Evolutionary conservation across 2,888 invertebrate species (phyloP).

Genomic region (Neoaliturus tenellus): DNA sequence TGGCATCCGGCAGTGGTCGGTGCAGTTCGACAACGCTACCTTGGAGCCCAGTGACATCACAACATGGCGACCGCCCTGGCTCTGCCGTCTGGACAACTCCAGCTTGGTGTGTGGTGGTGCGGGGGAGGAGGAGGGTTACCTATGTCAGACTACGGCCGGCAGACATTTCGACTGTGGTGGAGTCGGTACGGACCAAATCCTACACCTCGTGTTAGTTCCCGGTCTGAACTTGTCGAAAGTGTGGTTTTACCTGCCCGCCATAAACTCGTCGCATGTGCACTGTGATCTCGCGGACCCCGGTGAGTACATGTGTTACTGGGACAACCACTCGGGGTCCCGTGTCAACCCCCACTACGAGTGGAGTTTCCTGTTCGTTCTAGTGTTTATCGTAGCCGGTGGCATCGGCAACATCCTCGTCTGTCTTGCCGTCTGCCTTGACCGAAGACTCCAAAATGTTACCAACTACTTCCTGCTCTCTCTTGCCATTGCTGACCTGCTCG

Average conservation of each 20-base stretch:
- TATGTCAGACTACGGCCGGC: not conserved
- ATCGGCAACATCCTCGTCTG: constrained; percentile 96
- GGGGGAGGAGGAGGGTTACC: not conserved
- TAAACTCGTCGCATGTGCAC: not conserved
- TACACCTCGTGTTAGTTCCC: constrained; percentile 13
- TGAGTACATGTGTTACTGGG: constrained; percentile 1
- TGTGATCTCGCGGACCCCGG: constrained; percentile 13
- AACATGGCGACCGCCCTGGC: constrained; percentile 35
- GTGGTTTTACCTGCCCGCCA: constrained; percentile 3
- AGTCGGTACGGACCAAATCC: not conserved
- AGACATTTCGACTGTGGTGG: not conserved
- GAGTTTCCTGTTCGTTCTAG: constrained; percentile 89
- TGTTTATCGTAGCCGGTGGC: constrained; percentile 92
- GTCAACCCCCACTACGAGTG: constrained; percentile 78
- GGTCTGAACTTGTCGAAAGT: not conserved
- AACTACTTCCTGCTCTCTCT: constrained; percentile 96
- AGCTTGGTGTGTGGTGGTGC: not conserved
- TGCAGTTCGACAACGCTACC: constrained; percentile 20
- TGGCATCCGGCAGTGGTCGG: constrained; percentile 49
- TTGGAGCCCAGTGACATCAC: constrained; percentile 32
- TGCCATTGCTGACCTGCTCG: constrained; percentile 95
- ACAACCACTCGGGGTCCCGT: not conserved
- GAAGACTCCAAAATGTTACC: constrained; percentile 94
- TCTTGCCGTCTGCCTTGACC: constrained; percentile 93
- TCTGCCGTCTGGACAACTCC: constrained; percentile 8